These are phyloP conservation scores for Rambutsinella grinnellia DNA, from an alignment of 2,888 invertebrate species.

Conservation along the genomic window DNA sequence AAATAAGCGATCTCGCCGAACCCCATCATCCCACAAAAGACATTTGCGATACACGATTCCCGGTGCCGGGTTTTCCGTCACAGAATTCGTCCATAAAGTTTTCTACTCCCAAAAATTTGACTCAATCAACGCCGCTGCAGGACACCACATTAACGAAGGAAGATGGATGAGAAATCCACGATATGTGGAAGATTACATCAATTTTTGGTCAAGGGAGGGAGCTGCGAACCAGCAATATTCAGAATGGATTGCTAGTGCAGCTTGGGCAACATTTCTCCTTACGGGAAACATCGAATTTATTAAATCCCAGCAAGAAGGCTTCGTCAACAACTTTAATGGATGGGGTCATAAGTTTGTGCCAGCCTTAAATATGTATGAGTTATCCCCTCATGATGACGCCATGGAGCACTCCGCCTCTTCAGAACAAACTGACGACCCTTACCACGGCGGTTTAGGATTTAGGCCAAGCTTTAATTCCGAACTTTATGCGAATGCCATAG, in stretches of 20 bases:
- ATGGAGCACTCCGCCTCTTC: constrained; percentile 62
- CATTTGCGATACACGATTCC: constrained; percentile 61
- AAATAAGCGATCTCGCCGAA: constrained; percentile 46
- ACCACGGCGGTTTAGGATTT: constrained; percentile 62
- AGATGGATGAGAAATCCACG: constrained; percentile 57
- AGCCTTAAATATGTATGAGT: constrained; percentile 52
- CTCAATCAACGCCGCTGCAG: constrained; percentile 65
- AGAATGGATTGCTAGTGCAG: constrained; percentile 64
- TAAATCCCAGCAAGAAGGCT: constrained; percentile 55
- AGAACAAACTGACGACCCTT: constrained; percentile 59
- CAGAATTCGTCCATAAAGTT: constrained; percentile 64
- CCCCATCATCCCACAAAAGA: constrained; percentile 58
- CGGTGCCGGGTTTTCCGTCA: constrained; percentile 61
- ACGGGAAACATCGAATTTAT: constrained; percentile 63
- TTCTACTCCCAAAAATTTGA: constrained; percentile 62
- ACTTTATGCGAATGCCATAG: constrained; percentile 63
- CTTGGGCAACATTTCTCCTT: constrained; percentile 56
- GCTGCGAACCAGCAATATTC: constrained; percentile 59
- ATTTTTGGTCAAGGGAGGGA: constrained; percentile 63
- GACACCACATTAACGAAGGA: constrained; percentile 64
- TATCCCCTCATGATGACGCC: constrained; percentile 64
- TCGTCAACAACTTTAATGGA: constrained; percentile 58
- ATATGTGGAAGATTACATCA: constrained; percentile 63
- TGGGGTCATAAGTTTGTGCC: constrained; percentile 58
- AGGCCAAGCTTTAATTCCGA: constrained; percentile 64